A percentile compares a stretch with the other conserved stretches of the same genome.
Conservation (phyloP, 1,140 invertebrate species). For the Rhagoletis pomonella region DNA sequence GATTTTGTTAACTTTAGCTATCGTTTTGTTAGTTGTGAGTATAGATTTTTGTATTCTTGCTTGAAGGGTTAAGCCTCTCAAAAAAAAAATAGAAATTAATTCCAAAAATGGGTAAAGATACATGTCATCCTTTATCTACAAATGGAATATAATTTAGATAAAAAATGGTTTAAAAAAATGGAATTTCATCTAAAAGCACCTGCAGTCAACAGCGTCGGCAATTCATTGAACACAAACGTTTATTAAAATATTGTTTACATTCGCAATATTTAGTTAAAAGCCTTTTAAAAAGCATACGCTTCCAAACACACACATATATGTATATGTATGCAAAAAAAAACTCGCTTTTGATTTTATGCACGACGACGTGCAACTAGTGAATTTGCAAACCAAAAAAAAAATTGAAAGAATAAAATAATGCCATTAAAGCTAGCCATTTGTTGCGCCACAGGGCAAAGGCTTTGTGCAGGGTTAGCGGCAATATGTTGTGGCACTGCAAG, state of each 20-base stretch:
- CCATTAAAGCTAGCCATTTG: conserved; percentile 17
- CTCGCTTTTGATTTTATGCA: too few species aligned
- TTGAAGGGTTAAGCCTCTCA: too few species aligned
- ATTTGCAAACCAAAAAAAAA: conserved; percentile 5
- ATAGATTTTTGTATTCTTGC: too few species aligned
- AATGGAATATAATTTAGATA: too few species aligned
- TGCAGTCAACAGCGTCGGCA: not conserved
- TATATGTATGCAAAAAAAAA: not conserved
- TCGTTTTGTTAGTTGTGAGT: too few species aligned
- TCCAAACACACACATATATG: not conserved
- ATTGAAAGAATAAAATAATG: not conserved
- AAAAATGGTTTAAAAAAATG: not conserved
- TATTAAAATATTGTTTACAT: not conserved
- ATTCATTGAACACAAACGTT: not conserved
- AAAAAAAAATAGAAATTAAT: too few species aligned
- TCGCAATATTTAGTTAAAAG: not conserved
- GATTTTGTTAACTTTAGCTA: too few species aligned
- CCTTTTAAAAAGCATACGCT: not conserved
- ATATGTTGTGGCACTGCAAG: conserved; percentile 9
- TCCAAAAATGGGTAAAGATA: too few species aligned
- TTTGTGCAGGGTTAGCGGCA: not conserved
- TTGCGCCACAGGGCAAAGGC: not conserved
- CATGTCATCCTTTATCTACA: too few species aligned
- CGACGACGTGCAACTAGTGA: not conserved
- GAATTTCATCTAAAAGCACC: not conserved